These are phyloP conservation scores for Strix occidentalis DNA, from an alignment of 2,797 vertebrate species.

Conservation along the genomic window DNA sequence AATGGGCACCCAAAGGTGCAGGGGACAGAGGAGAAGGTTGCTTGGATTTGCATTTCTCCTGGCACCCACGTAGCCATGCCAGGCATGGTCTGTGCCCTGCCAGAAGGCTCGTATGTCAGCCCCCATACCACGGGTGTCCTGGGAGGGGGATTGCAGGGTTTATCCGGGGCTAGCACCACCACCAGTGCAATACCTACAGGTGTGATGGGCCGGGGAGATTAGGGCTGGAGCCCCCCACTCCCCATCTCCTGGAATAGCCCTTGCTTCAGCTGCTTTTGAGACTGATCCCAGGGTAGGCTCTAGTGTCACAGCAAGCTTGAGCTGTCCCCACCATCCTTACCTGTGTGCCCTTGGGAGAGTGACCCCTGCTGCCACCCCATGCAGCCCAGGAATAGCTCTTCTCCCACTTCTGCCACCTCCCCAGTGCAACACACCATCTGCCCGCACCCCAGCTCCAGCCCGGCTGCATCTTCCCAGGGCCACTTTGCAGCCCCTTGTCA, in stretches of 20 bases:
- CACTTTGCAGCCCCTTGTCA: background rate
- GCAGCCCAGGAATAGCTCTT: background rate
- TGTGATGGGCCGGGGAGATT: background rate
- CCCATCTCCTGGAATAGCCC: background rate
- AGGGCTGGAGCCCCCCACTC: background rate
- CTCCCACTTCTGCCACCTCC: background rate
- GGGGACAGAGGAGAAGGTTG: background rate
- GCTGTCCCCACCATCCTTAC: background rate
- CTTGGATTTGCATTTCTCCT: background rate
- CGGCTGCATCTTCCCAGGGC: background rate
- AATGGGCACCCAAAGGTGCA: background rate
- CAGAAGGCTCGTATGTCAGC: background rate
- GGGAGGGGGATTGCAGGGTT: background rate
- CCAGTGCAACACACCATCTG: fast-evolving
- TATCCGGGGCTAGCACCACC: background rate
- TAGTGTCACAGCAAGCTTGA: background rate
- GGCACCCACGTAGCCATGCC: background rate
- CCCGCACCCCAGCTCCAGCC: background rate
- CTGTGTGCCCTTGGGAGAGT: background rate
- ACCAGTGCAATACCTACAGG: background rate
- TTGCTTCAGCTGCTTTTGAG: background rate
- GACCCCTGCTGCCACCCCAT: background rate
- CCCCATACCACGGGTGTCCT: background rate
- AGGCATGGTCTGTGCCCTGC: background rate
- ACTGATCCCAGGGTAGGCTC: background rate